A percentile compares a stretch with the other conserved stretches of the same genome.
Evolutionary conservation across 1,140 invertebrate species (phyloP).

Genomic region (Lepidurus couesii): DNA sequence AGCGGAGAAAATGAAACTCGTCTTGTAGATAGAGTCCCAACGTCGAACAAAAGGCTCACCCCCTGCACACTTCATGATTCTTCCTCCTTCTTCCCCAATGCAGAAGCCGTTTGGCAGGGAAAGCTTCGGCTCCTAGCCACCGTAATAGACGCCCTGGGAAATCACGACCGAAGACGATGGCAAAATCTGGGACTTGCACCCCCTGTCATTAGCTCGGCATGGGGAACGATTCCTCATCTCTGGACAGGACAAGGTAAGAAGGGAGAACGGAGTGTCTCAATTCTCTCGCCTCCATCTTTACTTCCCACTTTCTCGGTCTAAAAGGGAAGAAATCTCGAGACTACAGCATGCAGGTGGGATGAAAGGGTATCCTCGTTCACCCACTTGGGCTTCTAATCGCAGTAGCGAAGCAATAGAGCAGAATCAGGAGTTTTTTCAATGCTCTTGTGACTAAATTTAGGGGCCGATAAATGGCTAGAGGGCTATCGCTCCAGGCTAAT

Average conservation of each 20-base stretch:
- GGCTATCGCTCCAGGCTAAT: not conserved
- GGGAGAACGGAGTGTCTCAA: not conserved
- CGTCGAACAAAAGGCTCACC: not conserved
- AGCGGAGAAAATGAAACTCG: conserved; percentile 4
- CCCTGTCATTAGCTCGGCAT: conserved; percentile 11
- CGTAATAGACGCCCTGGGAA: conserved; percentile 16
- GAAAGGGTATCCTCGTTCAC: not conserved
- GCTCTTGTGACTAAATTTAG: not conserved
- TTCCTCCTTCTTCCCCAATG: not conserved
- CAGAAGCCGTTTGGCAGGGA: not conserved
- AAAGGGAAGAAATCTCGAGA: too few relatives aligned
- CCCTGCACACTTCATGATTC: not conserved
- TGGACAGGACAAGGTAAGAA: conserved; percentile 16
- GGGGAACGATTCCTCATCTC: conserved; percentile 13
- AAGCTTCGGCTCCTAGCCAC: conserved; percentile 6
- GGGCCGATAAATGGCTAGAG: not conserved
- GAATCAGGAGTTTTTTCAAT: not conserved
- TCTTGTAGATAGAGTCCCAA: conserved; percentile 9
- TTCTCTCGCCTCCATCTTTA: not conserved
- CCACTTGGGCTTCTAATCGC: not conserved
- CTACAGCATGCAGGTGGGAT: too few relatives aligned
- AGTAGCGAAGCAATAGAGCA: conserved; percentile 5
- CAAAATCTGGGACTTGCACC: conserved; percentile 11
- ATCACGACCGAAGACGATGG: conserved; percentile 17
- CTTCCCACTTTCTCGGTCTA: too few relatives aligned